Conservation (phyloP, 2,113 vertebrate genomes). For the Eublepharis macularius region DNA sequence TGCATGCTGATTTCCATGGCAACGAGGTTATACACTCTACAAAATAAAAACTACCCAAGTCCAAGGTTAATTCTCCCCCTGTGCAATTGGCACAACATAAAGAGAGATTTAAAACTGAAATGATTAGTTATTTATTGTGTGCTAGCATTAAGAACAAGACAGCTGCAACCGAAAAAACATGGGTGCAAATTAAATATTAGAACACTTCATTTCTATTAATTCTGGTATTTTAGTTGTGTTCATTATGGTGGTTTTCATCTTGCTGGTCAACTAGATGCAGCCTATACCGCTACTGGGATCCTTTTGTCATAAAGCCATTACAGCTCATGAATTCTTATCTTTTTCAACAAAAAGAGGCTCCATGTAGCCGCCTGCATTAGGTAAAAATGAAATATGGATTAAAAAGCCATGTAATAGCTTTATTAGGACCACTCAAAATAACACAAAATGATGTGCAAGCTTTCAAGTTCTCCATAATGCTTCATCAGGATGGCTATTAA, state of each 20-base stretch:
- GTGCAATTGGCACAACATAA: conserved; percentile 44
- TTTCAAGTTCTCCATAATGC: too few species aligned
- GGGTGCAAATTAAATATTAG: conserved; percentile 27
- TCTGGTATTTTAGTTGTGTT: neutral
- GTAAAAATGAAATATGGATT: too few species aligned
- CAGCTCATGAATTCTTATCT: neutral
- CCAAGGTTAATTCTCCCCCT: conserved; percentile 26
- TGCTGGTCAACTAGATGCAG: neutral
- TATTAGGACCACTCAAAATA: too few species aligned
- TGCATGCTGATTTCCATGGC: conserved; percentile 44
- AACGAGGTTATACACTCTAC: conserved; percentile 41
- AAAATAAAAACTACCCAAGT: conserved; percentile 47
- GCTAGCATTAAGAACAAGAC: conserved; percentile 23
- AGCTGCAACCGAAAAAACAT: conserved; percentile 20
- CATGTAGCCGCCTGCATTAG: neutral
- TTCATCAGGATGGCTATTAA: too few species aligned
- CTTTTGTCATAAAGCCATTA: neutral
- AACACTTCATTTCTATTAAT: neutral
- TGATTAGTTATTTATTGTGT: neutral
- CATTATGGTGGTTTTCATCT: conserved; percentile 8
- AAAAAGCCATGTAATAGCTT: too few species aligned
- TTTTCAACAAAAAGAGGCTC: too few species aligned
- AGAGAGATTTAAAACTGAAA: conserved; percentile 45
- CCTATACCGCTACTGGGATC: neutral
- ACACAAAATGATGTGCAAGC: too few species aligned